Evolutionary conservation across 2,113 vertebrate species (phyloP).

Genomic region (Anoplopoma fimbria): DNA sequence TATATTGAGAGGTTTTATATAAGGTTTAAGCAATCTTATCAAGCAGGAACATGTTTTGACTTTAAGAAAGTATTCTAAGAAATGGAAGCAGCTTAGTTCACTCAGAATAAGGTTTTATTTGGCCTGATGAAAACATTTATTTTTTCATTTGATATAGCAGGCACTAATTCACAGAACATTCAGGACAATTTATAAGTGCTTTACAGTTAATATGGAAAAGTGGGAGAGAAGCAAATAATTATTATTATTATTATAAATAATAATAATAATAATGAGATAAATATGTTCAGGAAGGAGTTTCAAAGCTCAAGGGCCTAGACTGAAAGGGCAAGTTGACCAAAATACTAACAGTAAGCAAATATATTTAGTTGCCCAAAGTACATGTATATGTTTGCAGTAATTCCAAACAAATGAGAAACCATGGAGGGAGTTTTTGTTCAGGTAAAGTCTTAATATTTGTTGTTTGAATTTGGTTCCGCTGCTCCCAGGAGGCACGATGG

Average conservation of each 20-base stretch:
- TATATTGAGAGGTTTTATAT: neutral
- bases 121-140: neutral
- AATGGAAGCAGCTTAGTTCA: neutral
- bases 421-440: neutral
- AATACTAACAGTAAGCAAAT: neutral
- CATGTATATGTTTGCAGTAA: neutral
- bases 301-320: neutral
- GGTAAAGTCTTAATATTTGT: neutral
- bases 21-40: neutral
- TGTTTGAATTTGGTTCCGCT: neutral
- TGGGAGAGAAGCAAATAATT: too few species aligned
- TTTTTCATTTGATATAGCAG: neutral
- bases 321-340: neutral
- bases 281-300: neutral
- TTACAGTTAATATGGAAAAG: neutral
- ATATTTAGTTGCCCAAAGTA: too few species aligned
- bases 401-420: neutral
- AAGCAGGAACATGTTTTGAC: neutral
- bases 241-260: too few species aligned
- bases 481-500: conserved; percentile 84
- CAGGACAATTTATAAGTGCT: neutral
- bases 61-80: neutral
- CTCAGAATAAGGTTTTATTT: neutral
- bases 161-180: neutral
- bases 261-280: neutral